Evolutionary conservation across 2,888 invertebrate species (phyloP), one percentile per base, ranked within the genome.

Genomic region (Gortyna flavago): DNA sequence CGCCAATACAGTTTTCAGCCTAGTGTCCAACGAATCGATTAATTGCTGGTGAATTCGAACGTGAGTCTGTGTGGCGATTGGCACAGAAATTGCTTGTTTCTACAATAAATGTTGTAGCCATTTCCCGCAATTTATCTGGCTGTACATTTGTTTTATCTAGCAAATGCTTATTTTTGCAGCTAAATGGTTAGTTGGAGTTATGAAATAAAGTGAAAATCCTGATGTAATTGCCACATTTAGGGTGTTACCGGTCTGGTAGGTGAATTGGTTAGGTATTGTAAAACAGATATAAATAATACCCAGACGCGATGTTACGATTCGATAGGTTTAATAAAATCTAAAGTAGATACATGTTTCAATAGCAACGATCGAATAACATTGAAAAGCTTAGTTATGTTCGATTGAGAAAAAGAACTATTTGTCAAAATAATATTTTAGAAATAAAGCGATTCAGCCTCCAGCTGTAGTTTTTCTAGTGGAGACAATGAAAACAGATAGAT

Each of bases 71-170:
- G 80, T 80, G 79, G 83, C 78, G 73, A 87, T 79, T 86, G 88
- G 75, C 75, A 80, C 74, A 74, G 72, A 82, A 82, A 87, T 88
- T 73, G 78, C 81, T 79, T 79, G 85, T 86, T 77, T 73, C 66
- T 75, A 77, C 75, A 79, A 70, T 61, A 83, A 81, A 77, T 71
- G 72, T 69, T 80, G 71, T 51, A 48, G 59, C 85, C 68, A 68
- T 77, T 83, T 68, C 66, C 54, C 72, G n/a, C 72, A 75, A 76
- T 83, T 79, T 83, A 72, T 84, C 51, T 67, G 71, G 41, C n/a
- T 75, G 72, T 70, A 66, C 71, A 77, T 78, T 85, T 77, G 57
- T 82, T 78, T 81, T 81, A 81, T 85, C 74, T 64, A 54, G 69
- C 54, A 67, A 84, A 75, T 51, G 71, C 79, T 78, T 86, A 72